phyloP scores from a whole-genome alignment of 2,113 vertebrate species.

The Hipposideros armiger region DNA sequence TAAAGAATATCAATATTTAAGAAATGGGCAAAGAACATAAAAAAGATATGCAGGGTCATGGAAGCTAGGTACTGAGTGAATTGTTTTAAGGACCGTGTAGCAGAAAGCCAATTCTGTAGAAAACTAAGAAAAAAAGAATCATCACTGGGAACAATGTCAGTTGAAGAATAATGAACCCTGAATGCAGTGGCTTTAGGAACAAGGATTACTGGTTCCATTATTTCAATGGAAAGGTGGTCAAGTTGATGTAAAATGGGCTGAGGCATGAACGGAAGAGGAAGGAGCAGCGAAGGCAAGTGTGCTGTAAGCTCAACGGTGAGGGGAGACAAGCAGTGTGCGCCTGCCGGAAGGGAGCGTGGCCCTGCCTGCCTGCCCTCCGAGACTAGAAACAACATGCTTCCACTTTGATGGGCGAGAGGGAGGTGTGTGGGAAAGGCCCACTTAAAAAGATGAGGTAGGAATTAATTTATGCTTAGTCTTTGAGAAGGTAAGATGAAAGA shows the following conservation, averaged over 20 bases:
- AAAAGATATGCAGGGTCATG: neutral
- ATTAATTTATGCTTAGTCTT: neutral
- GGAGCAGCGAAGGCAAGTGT: neutral
- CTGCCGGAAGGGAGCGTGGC: rapidly evolving
- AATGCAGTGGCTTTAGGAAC: neutral
- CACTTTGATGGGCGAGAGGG: neutral
- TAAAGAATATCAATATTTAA: neutral
- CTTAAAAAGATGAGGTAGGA: neutral
- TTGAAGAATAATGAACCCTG: neutral
- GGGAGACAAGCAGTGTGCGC: rapidly evolving
- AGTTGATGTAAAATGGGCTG: neutral
- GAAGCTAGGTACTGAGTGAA: neutral
- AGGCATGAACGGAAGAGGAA: neutral
- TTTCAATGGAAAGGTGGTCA: neutral
- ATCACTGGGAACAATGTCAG: neutral
- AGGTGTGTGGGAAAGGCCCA: neutral
- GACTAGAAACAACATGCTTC: neutral
- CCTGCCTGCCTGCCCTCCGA: neutral
- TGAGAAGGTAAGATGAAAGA: neutral
- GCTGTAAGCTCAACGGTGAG: neutral
- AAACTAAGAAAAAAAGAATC: neutral
- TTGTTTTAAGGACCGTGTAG: neutral
- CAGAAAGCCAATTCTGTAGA: neutral
- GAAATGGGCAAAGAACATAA: neutral
- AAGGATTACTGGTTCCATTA: neutral